Conservation (phyloP, 1,140 invertebrate genomes). For the Dolichoris vasculosae region DNA sequence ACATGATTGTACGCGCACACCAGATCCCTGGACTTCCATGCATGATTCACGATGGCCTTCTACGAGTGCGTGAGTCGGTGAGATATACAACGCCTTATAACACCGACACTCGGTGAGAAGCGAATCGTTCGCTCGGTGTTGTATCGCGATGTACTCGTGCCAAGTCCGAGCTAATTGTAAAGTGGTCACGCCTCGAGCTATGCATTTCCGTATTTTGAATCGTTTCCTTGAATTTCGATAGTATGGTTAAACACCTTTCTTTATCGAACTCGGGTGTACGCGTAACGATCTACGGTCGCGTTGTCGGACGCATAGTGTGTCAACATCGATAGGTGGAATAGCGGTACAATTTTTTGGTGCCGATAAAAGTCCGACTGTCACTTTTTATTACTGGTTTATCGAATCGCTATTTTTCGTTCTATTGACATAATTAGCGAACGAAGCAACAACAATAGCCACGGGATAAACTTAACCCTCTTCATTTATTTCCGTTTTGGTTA, state of each 20-base stretch:
- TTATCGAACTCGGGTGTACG: background rate
- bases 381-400: background rate
- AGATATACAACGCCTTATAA: background rate
- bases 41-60: conserved; percentile 42
- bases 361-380: background rate
- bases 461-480: too few species aligned
- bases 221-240: conserved; percentile 1
- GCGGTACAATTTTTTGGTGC: background rate
- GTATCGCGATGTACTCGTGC: background rate
- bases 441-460: too few species aligned
- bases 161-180: conserved; percentile 2
- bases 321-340: background rate
- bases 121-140: background rate
- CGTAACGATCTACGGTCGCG: background rate
- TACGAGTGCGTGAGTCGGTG: conserved; percentile 2
- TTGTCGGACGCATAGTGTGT: background rate
- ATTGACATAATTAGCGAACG: too few species aligned
- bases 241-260: background rate
- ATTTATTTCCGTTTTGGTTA: too few species aligned
- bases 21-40: conserved; percentile 20
- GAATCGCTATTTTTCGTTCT: background rate
- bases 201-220: background rate
- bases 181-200: background rate
- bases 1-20: background rate
- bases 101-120: background rate